A percentile compares a stretch with the other conserved stretches of the same genome.
phyloP scores from a whole-genome alignment of 1,140 invertebrate species.

The Monomorium pharaonis region DNA sequence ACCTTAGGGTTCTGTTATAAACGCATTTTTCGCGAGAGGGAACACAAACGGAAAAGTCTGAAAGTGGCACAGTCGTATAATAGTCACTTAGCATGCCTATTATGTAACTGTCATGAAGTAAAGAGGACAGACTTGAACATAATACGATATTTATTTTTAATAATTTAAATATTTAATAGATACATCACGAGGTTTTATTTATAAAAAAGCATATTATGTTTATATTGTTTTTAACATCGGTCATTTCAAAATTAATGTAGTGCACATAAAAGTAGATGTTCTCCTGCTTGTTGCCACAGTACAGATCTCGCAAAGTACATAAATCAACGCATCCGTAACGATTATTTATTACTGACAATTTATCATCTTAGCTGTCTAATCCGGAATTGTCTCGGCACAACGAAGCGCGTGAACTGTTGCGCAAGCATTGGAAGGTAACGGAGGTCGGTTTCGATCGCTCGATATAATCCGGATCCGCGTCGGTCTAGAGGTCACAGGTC shows the following conservation, averaged over 20 bases:
- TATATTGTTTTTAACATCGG: background rate
- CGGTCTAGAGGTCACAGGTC: constrained; percentile 72
- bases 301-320: background rate
- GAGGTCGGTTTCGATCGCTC: constrained; percentile 52
- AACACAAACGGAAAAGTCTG: constrained; percentile 65
- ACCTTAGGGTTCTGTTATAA: constrained; percentile 53
- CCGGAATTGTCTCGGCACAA: constrained; percentile 37
- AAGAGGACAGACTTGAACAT: constrained; percentile 61
- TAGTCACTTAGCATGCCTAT: constrained; percentile 65
- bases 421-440: constrained; percentile 51
- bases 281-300: background rate
- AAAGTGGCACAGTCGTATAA: constrained; percentile 68
- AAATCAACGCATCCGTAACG: constrained; percentile 22
- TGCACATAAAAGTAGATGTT: background rate
- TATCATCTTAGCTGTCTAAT: constrained; percentile 39
- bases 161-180: no score
- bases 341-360: constrained; percentile 32
- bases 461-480: constrained; percentile 60
- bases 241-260: background rate
- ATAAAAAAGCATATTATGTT: background rate
- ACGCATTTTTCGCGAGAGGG: constrained; percentile 62
- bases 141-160: background rate
- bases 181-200: background rate
- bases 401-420: constrained; percentile 14
- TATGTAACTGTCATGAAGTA: constrained; percentile 59